Conservation (phyloP, 1,140 invertebrate genomes). For the Branchinecta lindahli region DNA sequence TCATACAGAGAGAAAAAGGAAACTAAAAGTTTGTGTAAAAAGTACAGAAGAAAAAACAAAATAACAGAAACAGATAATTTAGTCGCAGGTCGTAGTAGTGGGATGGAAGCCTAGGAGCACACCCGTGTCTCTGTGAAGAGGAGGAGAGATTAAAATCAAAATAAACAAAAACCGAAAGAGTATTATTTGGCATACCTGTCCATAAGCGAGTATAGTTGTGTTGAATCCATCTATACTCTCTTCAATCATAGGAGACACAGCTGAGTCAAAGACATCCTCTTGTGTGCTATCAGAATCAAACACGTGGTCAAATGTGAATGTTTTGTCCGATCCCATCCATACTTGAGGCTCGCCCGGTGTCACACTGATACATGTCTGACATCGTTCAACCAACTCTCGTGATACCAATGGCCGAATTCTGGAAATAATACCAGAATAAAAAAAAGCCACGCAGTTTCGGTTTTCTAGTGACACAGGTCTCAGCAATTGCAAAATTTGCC, state of each 20-base stretch:
- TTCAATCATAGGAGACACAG: conserved; percentile 67
- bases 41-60: too few relatives aligned
- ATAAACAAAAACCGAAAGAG: too few relatives aligned
- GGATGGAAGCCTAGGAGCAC: too few relatives aligned
- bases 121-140: too few relatives aligned
- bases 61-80: too few relatives aligned
- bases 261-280: conserved; percentile 63
- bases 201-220: conserved; percentile 89
- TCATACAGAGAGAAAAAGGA: too few relatives aligned
- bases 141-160: too few relatives aligned
- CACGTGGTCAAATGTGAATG: conserved; percentile 94
- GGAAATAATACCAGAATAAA: conserved; percentile 28
- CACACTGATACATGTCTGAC: conserved; percentile 76
- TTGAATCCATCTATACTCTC: conserved; percentile 83
- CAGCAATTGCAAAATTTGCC: too few relatives aligned
- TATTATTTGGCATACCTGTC: conserved; percentile 44
- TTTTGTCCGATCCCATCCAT: conserved; percentile 78
- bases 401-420: conserved; percentile 89
- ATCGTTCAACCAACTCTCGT: conserved; percentile 84
- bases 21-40: too few relatives aligned
- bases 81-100: too few relatives aligned
- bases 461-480: too few relatives aligned
- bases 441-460: background rate
- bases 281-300: conserved; percentile 56
- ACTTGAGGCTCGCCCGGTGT: conserved; percentile 76